Conservation (phyloP, 2,113 vertebrate species). For the Oplegnathus fasciatus region DNA sequence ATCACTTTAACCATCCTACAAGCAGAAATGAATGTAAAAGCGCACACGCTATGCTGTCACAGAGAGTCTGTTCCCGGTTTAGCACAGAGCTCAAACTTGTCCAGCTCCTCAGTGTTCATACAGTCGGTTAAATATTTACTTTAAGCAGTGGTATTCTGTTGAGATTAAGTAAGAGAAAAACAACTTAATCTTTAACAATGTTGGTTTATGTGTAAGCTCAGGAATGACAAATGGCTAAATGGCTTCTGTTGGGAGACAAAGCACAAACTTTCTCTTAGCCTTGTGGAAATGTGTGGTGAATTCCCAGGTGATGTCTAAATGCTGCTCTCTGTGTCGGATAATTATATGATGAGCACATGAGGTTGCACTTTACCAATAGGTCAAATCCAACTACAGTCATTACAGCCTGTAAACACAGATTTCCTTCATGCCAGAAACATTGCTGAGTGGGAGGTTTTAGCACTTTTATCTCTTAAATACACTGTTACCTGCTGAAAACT, state of each 20-base stretch:
- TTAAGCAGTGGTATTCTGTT: conserved; percentile 10
- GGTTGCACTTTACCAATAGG: conserved; percentile 38
- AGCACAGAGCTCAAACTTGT: background rate
- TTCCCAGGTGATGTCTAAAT: conserved; percentile 11
- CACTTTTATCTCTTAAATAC: conserved; percentile 27
- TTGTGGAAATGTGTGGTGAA: conserved; percentile 18
- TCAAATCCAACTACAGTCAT: conserved; percentile 26
- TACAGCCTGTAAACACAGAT: conserved; percentile 35
- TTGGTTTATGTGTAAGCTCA: conserved; percentile 24
- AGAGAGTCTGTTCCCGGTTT: conserved; percentile 9
- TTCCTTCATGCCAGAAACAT: background rate
- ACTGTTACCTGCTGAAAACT: conserved; percentile 16
- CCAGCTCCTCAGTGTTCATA: background rate
- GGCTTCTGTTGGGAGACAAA: conserved; percentile 15
- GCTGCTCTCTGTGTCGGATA: background rate
- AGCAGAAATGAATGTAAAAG: background rate
- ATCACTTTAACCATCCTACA: background rate
- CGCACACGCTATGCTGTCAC: background rate
- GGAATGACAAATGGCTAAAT: conserved; percentile 4
- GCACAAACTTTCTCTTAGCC: background rate
- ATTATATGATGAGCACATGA: conserved; percentile 11
- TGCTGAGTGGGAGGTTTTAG: conserved; percentile 1
- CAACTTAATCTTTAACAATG: conserved; percentile 9
- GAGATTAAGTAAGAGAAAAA: conserved; percentile 12
- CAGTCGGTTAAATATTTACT: conserved; percentile 52